These are phyloP conservation scores for Drosophila demipolita DNA, from an alignment of 2,888 invertebrate genomes.

Conservation along the genomic window DNA sequence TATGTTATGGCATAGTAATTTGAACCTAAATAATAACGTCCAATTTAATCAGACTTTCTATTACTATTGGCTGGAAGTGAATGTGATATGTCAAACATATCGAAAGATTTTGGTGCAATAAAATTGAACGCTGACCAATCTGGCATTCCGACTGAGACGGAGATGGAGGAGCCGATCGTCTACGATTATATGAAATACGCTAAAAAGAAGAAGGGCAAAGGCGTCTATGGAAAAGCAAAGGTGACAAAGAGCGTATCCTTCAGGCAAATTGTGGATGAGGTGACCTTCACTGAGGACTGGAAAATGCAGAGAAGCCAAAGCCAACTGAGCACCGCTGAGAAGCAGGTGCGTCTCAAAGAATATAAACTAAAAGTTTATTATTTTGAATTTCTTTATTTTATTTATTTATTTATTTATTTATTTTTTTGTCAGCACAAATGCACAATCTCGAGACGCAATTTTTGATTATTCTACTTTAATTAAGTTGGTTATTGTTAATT, in stretches of 20 bases:
- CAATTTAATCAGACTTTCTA: too few relatives aligned
- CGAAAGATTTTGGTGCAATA: neutral
- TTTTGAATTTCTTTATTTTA: neutral
- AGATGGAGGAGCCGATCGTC: conserved; percentile 25
- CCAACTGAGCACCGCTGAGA: conserved; percentile 56
- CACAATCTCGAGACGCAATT: conserved; percentile 44
- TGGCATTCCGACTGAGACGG: conserved; percentile 1
- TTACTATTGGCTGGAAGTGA: conserved; percentile 8
- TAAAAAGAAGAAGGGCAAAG: conserved; percentile 44
- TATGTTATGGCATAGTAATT: too few relatives aligned
- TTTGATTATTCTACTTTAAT: conserved; percentile 19
- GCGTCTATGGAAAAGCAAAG: conserved; percentile 2
- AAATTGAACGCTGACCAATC: conserved; percentile 6
- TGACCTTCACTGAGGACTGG: conserved; percentile 61
- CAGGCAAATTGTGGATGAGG: conserved; percentile 54
- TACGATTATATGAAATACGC: conserved; percentile 69
- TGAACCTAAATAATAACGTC: too few relatives aligned
- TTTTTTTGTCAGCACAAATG: conserved; percentile 36
- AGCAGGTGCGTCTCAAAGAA: conserved; percentile 56
- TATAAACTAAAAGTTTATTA: neutral
- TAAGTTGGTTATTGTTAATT: conserved; percentile 25
- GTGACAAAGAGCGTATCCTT: conserved; percentile 49
- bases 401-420: neutral
- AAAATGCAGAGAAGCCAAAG: conserved; percentile 40
- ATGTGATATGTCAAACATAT: neutral